phyloP scores from a whole-genome alignment of 2,888 invertebrate species.

The Ceriagrion tenellum region DNA sequence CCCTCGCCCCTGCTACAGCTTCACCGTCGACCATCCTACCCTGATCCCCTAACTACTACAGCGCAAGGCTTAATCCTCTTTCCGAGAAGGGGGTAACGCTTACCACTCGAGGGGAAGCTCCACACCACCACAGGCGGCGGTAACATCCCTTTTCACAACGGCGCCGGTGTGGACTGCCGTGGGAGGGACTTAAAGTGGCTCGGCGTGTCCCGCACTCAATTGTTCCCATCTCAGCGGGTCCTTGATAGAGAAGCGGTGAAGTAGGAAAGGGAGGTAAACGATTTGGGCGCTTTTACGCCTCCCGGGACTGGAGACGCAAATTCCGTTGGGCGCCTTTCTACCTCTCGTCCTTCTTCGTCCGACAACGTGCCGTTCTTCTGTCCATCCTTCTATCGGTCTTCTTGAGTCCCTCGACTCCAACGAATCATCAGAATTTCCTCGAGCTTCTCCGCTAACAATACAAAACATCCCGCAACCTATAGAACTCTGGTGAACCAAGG shows the following conservation, averaged over 20 bases:
- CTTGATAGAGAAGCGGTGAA: not conserved
- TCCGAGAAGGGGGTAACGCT: not conserved
- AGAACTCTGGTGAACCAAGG: no score
- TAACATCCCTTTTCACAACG: not conserved
- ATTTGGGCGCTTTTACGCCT: not conserved
- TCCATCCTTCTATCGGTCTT: no score
- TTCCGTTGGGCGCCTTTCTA: not conserved
- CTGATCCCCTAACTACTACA: not conserved
- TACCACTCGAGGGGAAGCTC: not conserved
- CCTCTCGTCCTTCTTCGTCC: not conserved
- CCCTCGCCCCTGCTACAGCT: not conserved
- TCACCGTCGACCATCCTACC: not conserved
- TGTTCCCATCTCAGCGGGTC: not conserved
- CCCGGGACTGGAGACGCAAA: not conserved
- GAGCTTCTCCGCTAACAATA: no score
- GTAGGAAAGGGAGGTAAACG: not conserved
- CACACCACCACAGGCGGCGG: not conserved
- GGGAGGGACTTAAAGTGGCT: not conserved
- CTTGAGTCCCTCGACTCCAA: no score
- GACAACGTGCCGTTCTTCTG: no score
- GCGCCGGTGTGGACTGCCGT: not conserved
- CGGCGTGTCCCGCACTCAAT: not conserved
- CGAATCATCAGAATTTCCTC: no score
- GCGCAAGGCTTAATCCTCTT: not conserved
- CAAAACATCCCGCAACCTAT: no score